Evolutionary conservation across 2,113 vertebrate species (phyloP).

Genomic region (Rhea americana): DNA sequence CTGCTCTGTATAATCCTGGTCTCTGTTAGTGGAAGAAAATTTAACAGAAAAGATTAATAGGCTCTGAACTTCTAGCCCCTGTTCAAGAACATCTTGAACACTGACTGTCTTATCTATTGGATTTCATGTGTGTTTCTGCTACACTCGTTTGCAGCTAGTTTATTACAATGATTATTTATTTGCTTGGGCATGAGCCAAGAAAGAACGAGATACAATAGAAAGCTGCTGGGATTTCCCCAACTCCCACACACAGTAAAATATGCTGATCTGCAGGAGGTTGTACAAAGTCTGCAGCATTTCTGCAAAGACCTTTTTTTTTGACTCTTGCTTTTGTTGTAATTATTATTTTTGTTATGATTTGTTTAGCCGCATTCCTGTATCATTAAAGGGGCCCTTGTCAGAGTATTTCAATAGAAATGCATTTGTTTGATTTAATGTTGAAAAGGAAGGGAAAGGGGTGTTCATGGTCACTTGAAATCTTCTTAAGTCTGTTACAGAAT

Average conservation of each 20-base stretch:
- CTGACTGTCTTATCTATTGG: background rate
- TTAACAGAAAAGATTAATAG: background rate
- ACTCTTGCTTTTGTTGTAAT: background rate
- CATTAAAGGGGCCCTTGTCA: fast-evolving
- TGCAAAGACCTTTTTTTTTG: background rate
- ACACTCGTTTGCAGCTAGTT: background rate
- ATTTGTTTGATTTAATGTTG: background rate
- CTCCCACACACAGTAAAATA: background rate
- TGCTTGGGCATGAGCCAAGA: conserved; percentile 29
- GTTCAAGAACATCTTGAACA: background rate
- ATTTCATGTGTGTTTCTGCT: background rate
- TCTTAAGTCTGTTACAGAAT: background rate
- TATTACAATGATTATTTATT: background rate
- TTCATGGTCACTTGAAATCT: background rate
- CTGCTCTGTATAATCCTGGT: background rate
- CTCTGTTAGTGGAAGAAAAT: background rate
- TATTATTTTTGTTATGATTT: background rate
- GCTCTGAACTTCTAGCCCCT: background rate
- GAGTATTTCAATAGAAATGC: background rate
- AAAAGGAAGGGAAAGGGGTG: background rate
- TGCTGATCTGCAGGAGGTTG: conserved; percentile 26
- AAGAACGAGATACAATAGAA: background rate
- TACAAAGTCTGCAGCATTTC: conserved; percentile 7
- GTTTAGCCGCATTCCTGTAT: background rate
- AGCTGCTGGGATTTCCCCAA: conserved; percentile 55